Conservation (phyloP, 2,797 vertebrate genomes). For the Lepilemur septentrionalis region DNA sequence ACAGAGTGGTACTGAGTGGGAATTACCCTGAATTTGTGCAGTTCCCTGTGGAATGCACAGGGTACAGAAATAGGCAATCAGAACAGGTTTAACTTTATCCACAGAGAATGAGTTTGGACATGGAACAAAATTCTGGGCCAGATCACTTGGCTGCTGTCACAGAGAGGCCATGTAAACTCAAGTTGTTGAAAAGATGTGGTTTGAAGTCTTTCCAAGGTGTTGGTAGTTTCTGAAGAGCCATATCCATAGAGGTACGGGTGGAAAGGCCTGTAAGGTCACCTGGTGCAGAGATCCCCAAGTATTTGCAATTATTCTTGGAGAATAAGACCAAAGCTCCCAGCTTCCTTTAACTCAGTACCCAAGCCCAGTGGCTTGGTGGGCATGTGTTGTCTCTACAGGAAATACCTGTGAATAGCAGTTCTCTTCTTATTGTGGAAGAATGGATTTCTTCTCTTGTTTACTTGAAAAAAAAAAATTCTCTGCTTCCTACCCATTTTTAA, state of each 20-base stretch:
- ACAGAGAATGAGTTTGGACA: neutral
- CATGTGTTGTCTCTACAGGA: neutral
- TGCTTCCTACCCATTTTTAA: neutral
- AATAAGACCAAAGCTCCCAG: neutral
- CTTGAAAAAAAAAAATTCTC: neutral
- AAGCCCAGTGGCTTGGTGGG: neutral
- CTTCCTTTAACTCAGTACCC: neutral
- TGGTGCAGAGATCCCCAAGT: neutral
- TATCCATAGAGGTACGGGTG: neutral
- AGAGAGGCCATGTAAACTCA: neutral
- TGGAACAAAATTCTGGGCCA: neutral
- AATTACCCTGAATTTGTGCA: neutral
- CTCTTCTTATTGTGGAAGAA: neutral
- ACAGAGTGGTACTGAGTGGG: neutral
- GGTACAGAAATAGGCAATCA: neutral
- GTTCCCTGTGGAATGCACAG: neutral
- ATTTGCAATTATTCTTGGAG: neutral
- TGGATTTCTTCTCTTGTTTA: neutral
- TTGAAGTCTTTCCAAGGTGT: slow-evolving; percentile 34
- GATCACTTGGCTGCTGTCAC: neutral
- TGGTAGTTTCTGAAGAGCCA: neutral
- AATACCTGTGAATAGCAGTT: neutral
- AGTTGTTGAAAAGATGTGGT: neutral
- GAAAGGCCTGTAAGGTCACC: neutral
- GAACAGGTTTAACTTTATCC: neutral